phyloP scores from a whole-genome alignment of 64 coral and sea anemone genomes.

The Dendrophyllia cribrosa region DNA sequence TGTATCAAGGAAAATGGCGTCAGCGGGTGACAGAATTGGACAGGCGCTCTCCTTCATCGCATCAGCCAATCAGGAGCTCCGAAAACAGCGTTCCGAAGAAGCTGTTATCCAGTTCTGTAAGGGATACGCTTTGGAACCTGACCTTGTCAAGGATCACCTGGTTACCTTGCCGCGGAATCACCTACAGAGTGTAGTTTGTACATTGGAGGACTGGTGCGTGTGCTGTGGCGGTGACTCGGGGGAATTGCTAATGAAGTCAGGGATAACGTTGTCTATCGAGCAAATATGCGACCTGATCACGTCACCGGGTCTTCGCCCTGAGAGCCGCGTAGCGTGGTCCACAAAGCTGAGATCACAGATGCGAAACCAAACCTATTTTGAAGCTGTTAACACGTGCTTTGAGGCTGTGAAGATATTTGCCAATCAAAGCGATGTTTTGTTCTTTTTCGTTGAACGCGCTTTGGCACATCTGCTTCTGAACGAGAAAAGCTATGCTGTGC shows the following conservation, averaged over 20 bases:
- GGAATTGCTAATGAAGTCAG: conserved; percentile 44
- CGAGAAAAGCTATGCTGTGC: conserved; percentile 52
- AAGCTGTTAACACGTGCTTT: conserved; percentile 53
- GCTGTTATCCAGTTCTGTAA: conserved; percentile 71
- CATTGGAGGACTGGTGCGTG: conserved; percentile 85
- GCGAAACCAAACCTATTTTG: conserved; percentile 53
- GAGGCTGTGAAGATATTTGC: conserved; percentile 60
- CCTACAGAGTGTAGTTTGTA: conserved; percentile 62
- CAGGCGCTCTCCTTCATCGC: conserved; percentile 55
- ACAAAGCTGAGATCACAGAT: conserved; percentile 65
- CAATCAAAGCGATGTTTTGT: background rate
- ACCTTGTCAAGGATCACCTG: conserved; percentile 63
- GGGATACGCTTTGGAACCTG: conserved; percentile 65
- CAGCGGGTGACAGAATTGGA: conserved; percentile 17
- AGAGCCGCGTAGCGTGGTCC: conserved; percentile 81
- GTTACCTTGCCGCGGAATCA: conserved; percentile 45
- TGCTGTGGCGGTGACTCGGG: conserved; percentile 62
- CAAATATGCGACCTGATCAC: conserved; percentile 85
- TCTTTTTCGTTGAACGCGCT: conserved; percentile 73
- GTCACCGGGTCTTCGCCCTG: conserved; percentile 51
- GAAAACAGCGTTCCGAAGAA: conserved; percentile 56
- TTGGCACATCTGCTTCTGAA: conserved; percentile 32
- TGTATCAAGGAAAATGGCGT: background rate
- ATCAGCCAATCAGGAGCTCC: conserved; percentile 63
- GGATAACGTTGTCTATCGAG: conserved; percentile 60